phyloP scores from a whole-genome alignment of 2,113 vertebrate species.

The Ameiurus melas region DNA sequence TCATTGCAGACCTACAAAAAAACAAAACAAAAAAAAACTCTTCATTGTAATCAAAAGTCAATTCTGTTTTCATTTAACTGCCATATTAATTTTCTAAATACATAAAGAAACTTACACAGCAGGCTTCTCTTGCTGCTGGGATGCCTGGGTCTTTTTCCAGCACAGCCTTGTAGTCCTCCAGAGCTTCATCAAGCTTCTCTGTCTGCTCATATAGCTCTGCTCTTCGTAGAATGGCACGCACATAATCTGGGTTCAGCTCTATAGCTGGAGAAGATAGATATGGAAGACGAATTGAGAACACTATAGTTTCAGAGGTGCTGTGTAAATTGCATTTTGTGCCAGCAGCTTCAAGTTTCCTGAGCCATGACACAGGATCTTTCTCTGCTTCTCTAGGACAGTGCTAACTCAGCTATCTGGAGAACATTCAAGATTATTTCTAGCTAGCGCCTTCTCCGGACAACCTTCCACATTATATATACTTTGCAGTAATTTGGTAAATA shows the following conservation, averaged over 20 bases:
- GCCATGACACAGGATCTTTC: background rate
- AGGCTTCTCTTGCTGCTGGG: slow-evolving; percentile 82
- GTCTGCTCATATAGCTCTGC: slow-evolving; percentile 92
- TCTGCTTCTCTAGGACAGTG: background rate
- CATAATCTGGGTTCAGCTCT: slow-evolving; percentile 83
- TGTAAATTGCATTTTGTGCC: background rate
- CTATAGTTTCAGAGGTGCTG: background rate
- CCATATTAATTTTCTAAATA: background rate
- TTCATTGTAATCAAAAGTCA: background rate
- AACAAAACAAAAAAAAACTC: background rate
- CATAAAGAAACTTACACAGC: slow-evolving; percentile 46
- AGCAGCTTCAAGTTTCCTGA: background rate
- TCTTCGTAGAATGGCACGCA: slow-evolving; percentile 85
- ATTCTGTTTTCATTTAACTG: background rate
- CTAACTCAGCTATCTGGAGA: background rate
- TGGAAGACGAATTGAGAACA: background rate
- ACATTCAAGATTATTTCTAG: background rate
- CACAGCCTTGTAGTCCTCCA: slow-evolving; percentile 89
- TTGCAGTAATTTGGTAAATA: background rate
- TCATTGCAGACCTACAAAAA: background rate
- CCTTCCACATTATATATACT: background rate
- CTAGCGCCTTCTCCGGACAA: background rate
- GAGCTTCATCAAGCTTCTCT: slow-evolving; percentile 92
- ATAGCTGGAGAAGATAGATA: slow-evolving; percentile 72
- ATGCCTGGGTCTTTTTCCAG: slow-evolving; percentile 84